A percentile compares a stretch with the other conserved stretches of the same genome.
Evolutionary conservation across 2,888 invertebrate genomes (phyloP).

Genomic region (Salticus scenicus): DNA sequence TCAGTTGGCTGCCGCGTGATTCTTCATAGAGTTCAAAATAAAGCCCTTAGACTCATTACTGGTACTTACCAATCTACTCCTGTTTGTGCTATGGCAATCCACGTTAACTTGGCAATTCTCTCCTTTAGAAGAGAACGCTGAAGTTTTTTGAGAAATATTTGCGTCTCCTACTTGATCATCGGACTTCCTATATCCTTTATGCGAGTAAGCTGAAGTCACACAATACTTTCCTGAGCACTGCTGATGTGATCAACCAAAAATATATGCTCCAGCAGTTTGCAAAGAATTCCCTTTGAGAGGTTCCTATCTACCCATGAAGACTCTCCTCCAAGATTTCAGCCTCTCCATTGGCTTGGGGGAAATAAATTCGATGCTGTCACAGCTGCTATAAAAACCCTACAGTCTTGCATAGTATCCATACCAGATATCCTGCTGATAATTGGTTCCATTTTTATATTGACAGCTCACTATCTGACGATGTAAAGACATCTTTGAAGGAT

Average conservation of each 20-base stretch:
- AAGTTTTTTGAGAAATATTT: not conserved
- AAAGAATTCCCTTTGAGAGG: not conserved
- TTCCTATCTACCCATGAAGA: not conserved
- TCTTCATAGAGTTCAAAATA: too few species aligned
- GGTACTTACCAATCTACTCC: not conserved
- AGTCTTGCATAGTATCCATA: not conserved
- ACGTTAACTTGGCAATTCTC: not conserved
- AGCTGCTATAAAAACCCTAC: not conserved
- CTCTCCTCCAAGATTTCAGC: not conserved
- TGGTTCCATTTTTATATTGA: too few species aligned
- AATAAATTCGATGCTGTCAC: not conserved
- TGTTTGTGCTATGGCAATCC: not conserved
- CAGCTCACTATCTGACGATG: not conserved
- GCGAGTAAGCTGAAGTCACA: not conserved
- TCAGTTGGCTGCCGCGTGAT: not conserved
- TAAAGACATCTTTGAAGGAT: too few species aligned
- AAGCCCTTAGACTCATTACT: not conserved
- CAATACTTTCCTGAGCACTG: not conserved
- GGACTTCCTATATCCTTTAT: too few species aligned
- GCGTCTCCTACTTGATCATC: not conserved
- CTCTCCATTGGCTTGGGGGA: not conserved
- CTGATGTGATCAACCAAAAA: too few species aligned
- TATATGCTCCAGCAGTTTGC: too few species aligned
- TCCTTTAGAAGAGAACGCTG: too few species aligned
- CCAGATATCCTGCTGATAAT: not conserved